Evolutionary conservation across 2,113 vertebrate species (phyloP).

Genomic region (Cyanocitta stelleri): DNA sequence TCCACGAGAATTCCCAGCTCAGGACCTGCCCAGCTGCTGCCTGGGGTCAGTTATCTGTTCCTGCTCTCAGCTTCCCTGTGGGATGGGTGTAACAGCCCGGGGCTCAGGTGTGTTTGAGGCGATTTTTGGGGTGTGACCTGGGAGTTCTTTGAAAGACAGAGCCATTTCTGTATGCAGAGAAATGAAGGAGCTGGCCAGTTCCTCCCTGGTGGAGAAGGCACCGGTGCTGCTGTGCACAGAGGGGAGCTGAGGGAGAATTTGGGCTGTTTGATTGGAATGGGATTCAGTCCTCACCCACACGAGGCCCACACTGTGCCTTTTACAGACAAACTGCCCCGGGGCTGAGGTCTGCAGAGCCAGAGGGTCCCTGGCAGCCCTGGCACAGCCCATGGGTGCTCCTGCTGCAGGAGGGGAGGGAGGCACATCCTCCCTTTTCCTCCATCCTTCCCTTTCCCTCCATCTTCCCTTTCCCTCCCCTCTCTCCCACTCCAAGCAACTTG

Average conservation of each 20-base stretch:
- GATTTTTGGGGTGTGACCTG: background rate
- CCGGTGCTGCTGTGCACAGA: accelerated
- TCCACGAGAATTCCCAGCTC: background rate
- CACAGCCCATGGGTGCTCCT: accelerated
- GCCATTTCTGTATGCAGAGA: accelerated
- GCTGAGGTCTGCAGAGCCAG: background rate
- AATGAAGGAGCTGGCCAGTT: background rate
- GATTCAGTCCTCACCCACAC: background rate
- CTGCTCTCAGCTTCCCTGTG: background rate
- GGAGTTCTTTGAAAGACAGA: background rate
- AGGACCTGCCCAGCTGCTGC: background rate
- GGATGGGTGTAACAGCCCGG: accelerated
- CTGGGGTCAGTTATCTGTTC: background rate
- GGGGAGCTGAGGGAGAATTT: accelerated
- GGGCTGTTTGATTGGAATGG: background rate
- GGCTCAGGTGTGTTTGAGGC: background rate
- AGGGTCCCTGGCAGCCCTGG: background rate
- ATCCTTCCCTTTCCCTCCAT: background rate
- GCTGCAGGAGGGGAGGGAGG: background rate
- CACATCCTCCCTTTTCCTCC: background rate
- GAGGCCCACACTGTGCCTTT: accelerated
- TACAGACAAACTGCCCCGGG: background rate
- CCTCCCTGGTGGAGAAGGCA: background rate
- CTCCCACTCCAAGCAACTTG: background rate
- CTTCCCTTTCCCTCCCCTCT: background rate